Evolutionary conservation across 2,888 invertebrate species (phyloP), one percentile per base, ranked within the genome.

Genomic region (Drosophila lacicola): DNA sequence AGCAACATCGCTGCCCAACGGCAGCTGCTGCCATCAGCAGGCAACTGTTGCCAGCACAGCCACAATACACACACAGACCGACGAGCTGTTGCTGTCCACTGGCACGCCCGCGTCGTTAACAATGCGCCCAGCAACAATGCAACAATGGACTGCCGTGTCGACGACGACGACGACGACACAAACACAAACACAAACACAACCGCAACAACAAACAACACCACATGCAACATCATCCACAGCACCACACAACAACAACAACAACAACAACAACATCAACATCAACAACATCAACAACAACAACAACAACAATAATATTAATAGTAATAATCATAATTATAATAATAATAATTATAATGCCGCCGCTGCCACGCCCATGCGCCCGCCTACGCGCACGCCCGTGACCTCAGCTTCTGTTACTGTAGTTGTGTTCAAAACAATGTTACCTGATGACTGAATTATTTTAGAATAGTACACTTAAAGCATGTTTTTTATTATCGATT

Each of bases 391-490:
- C 72, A 73, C 79, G 78, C 77, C 80, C 75, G 76, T 72, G 75
- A 77, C 90, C 82, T 87, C 90, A 82, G 91, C 92, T 83, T 92
- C 92, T 91, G 92, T 93, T 91, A 93, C 92, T 91, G 92, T 92
- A 92, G 92, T 93, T 92, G 92, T 92, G 89, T 93, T 92, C 91
- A 92, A 92, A 92, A 93, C 93, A 92, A 90, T 92, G 93, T 92
- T 92, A 92, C 92, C 93, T 92, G 92, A 93, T 91, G 91, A 92
- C 91, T 92, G 92, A 92, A 91, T 90, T 91, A 90, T 86, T 89
- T 90, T 84, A 84, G 88, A 87, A 86, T 80, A 64, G 84, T 86
- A 82, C 82, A 82, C 82, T 73, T 88, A 82, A 87, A 70, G 78
- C 87, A 88, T 88, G 89, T 88, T 88, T 85, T 84, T 68, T 68